Evolutionary conservation across 2,888 invertebrate genomes (phyloP).

Genomic region (Xestia rhomboidea): DNA sequence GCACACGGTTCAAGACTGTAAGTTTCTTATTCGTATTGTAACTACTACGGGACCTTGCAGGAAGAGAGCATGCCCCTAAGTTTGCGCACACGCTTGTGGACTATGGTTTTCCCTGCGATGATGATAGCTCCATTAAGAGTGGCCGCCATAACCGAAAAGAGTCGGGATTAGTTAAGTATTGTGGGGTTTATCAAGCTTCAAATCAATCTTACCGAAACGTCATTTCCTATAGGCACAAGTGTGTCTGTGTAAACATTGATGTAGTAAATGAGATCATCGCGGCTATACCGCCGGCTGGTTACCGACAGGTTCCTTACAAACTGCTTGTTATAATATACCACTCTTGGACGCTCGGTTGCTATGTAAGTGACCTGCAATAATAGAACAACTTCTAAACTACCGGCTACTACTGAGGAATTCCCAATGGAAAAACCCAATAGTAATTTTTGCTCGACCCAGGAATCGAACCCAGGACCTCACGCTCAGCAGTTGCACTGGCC

Average conservation of each 20-base stretch:
- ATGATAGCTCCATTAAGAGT: neutral
- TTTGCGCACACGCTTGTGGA: neutral
- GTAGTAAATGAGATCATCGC: slow-evolving; percentile 46
- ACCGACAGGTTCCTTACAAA: neutral
- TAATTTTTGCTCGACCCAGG: too few relatives aligned
- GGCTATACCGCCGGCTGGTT: slow-evolving; percentile 43
- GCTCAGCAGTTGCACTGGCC: too few relatives aligned
- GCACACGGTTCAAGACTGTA: too few relatives aligned
- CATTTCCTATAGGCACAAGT: slow-evolving; percentile 13
- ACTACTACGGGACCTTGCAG: too few relatives aligned
- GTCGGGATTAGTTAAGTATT: neutral
- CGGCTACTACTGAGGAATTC: too few relatives aligned
- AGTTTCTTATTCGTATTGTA: too few relatives aligned
- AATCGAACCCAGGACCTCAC: neutral
- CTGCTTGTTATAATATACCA: slow-evolving; percentile 27
- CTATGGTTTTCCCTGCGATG: neutral
- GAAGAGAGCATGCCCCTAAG: neutral
- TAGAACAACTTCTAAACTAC: neutral
- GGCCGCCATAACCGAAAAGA: neutral
- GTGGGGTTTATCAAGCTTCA: neutral
- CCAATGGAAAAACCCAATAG: too few relatives aligned
- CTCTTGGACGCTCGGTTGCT: slow-evolving; percentile 36
- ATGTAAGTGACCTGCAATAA: slow-evolving; percentile 41
- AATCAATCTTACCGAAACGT: slow-evolving; percentile 30
- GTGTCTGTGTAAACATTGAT: neutral